phyloP scores from a whole-genome alignment of 1,140 invertebrate species.

The Matsumurasca onukii region DNA sequence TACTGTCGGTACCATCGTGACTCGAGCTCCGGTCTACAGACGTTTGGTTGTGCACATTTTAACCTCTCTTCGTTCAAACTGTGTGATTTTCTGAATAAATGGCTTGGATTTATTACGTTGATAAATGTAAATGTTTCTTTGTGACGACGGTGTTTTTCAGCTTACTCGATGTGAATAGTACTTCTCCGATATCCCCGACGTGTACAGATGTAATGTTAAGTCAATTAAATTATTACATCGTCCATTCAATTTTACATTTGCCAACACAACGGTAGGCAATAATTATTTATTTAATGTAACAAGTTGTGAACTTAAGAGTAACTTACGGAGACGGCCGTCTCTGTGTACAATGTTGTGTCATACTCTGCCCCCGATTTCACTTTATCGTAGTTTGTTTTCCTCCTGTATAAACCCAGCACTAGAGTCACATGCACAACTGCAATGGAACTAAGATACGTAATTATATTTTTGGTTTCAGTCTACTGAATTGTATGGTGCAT shows the following conservation, averaged over 20 bases:
- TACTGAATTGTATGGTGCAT: slow-evolving; percentile 13
- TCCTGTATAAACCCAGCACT: background rate
- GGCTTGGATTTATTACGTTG: no score
- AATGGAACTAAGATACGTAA: slow-evolving; percentile 15
- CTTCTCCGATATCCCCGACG: no score
- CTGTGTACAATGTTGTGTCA: background rate
- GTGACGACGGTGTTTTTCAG: background rate
- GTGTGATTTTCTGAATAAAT: no score
- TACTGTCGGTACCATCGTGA: no score
- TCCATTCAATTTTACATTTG: no score
- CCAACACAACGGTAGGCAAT: no score
- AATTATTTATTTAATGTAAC: background rate
- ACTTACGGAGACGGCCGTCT: background rate
- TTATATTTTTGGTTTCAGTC: slow-evolving; percentile 16
- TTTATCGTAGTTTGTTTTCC: background rate
- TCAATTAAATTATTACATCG: slow-evolving; percentile 15
- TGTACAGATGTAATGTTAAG: slow-evolving; percentile 11
- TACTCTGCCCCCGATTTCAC: background rate
- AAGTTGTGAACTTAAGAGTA: background rate
- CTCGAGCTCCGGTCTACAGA: no score
- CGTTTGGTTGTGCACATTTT: no score
- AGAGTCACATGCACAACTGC: slow-evolving; percentile 8
- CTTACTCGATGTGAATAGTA: slow-evolving; percentile 9
- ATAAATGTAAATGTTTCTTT: slow-evolving; percentile 16
- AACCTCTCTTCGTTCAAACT: no score